Evolutionary conservation across 2,113 vertebrate species (phyloP), one percentile per base, ranked within the genome.

Genomic region (Etheostoma spectabile): DNA sequence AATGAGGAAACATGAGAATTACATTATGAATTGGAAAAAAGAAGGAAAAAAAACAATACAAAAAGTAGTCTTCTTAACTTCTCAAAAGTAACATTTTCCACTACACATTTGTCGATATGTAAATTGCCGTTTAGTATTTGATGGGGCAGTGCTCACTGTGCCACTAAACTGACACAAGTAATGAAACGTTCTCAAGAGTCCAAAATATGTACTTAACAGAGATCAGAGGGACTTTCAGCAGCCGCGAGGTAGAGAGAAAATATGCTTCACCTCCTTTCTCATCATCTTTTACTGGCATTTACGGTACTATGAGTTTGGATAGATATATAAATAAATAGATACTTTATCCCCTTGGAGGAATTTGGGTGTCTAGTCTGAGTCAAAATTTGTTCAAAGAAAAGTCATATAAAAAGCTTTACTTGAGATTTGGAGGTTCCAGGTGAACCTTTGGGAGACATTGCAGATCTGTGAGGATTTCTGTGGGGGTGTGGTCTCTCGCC

Each of bases 11-110:
- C 57, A 35, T 27, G 67, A 48, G 51, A 70, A 77, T 53, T 33
- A 45, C 48, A 51, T 81, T 81, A 74, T 1, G 73, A 8, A 73
- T 53, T 62, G 19, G 19, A 62, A 71, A 66, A 56, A 71, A 30
- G 30, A 30, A 19, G 67, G 67, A 66, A 56, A 71, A 56, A 45
- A 22, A 57, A 56, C 22, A 27, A 7, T 33, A 8, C 7, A 72
- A 57, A 77, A 45, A 46, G 49, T 18, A 5, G 27, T 18, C 27
- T 65, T 19, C 13, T 16, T 48, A 46, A 35, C 51, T 57, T 48
- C 57, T 63, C 30, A 13, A 42, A 79, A 74, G 38, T 5, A 24
- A 57, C 56, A 18, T 69, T 52, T 48, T 35, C 42, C 33, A 60
- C 22, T 61, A 27, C 0, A 38, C 7, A 27, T 69, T 7, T n/a